A percentile compares a stretch with the other conserved stretches of the same genome.
Conservation (phyloP, 2,797 vertebrate species). For the Meda fulgida region DNA sequence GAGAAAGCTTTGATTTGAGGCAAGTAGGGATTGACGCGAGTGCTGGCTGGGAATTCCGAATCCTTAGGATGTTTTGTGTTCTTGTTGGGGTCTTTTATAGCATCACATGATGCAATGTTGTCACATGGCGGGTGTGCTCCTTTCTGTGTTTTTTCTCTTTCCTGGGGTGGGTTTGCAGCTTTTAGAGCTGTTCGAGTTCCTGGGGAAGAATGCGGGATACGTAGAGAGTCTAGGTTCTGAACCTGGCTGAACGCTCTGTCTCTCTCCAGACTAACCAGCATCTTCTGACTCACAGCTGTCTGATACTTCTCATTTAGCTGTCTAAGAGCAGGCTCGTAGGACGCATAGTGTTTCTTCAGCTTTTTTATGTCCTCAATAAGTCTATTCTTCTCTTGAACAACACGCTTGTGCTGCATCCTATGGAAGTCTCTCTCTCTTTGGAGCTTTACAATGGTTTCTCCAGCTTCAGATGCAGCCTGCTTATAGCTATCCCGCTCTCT, state of each 20-base stretch:
- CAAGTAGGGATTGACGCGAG: conserved; percentile 56
- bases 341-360: conserved; percentile 83
- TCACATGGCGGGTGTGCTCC: conserved; percentile 21
- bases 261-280: conserved; percentile 80
- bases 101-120: neutral
- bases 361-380: conserved; percentile 85
- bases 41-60: conserved; percentile 64
- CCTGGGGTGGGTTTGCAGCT: neutral
- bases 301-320: conserved; percentile 86
- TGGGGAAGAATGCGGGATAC: conserved; percentile 48
- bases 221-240: conserved; percentile 65
- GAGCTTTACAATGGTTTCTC: conserved; percentile 76
- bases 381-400: conserved; percentile 85
- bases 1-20: conserved; percentile 57
- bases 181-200: neutral
- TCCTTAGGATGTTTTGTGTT: conserved; percentile 67
- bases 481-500: conserved; percentile 80
- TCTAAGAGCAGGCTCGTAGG: conserved; percentile 79
- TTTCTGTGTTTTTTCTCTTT: conserved; percentile 17
- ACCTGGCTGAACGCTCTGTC: conserved; percentile 77
- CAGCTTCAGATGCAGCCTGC: conserved; percentile 73
- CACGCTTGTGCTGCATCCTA: conserved; percentile 82
- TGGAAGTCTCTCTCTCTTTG: conserved; percentile 85
- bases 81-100: conserved; percentile 60
- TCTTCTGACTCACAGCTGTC: conserved; percentile 79